These are phyloP conservation scores for Ariolimax columbianus DNA, from an alignment of 2,888 invertebrate species.

Conservation along the genomic window DNA sequence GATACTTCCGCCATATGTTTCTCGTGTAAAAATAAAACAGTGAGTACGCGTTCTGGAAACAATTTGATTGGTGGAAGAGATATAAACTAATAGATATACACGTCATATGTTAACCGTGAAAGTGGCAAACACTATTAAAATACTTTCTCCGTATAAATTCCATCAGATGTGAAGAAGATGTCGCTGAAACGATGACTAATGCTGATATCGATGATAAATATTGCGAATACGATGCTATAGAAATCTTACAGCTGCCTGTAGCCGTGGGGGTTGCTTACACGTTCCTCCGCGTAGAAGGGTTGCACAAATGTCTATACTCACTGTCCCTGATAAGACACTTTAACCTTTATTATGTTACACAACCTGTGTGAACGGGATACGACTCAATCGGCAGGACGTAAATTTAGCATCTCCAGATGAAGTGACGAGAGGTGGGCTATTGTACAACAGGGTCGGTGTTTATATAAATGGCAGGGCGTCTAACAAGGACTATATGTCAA, in stretches of 20 bases:
- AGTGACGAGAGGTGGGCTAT: not conserved
- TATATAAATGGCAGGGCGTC: not conserved
- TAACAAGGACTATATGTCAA: not conserved
- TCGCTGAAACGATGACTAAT: not conserved
- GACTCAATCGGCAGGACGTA: not conserved
- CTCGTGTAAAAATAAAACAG: not conserved
- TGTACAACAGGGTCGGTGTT: not conserved
- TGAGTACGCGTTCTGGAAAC: not conserved
- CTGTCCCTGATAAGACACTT: not conserved
- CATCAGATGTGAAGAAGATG: not conserved
- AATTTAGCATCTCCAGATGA: not conserved
- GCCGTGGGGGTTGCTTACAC: not conserved
- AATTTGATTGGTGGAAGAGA: not conserved
- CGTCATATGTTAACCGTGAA: not conserved
- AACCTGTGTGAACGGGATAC: not conserved
- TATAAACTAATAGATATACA: not conserved
- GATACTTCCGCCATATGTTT: not conserved
- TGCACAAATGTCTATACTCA: not conserved
- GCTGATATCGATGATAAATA: not conserved
- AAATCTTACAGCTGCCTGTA: not conserved
- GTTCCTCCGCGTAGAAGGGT: not conserved
- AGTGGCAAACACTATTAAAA: not conserved
- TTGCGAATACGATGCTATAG: not conserved
- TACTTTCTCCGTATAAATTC: not conserved
- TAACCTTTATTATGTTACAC: not conserved